Conservation (phyloP, 1,140 invertebrate species). For the Trialeurodes vaporariorum region DNA sequence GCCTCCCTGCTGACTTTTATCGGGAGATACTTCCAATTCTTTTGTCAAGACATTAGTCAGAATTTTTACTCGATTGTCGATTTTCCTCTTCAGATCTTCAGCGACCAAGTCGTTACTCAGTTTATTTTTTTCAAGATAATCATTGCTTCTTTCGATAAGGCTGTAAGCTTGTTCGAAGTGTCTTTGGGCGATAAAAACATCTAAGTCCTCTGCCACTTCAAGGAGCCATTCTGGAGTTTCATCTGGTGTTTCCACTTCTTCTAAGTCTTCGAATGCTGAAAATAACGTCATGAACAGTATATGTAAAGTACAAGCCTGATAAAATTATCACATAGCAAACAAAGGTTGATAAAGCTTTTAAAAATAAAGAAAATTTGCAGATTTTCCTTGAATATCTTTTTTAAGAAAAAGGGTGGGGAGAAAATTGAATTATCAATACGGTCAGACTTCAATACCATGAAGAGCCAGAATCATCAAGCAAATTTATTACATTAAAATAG, state of each 20-base stretch:
- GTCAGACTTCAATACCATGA: no score
- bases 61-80: conserved; percentile 61
- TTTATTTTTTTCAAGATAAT: conserved; percentile 34
- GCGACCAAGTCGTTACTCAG: conserved; percentile 11
- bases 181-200: conserved; percentile 92
- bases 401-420: no score
- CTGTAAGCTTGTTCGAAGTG: conserved; percentile 91
- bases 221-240: conserved; percentile 70
- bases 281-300: conserved; percentile 17
- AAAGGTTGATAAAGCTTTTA: no score
- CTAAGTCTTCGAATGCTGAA: conserved; percentile 38
- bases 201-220: conserved; percentile 87
- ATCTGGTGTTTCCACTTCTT: conserved; percentile 37
- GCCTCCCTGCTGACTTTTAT: conserved; percentile 86
- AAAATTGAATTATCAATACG: no score
- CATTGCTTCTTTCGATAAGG: conserved; percentile 61
- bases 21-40: conserved; percentile 75
- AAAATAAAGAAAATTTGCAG: no score
- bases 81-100: conserved; percentile 33
- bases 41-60: conserved; percentile 76
- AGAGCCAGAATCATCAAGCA: no score
- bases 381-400: no score
- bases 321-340: no score
- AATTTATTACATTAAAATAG: no score
- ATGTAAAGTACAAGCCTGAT: no score